These are phyloP conservation scores for Campylomormyrus tamandua DNA, from an alignment of 2,113 vertebrate species.

Conservation along the genomic window DNA sequence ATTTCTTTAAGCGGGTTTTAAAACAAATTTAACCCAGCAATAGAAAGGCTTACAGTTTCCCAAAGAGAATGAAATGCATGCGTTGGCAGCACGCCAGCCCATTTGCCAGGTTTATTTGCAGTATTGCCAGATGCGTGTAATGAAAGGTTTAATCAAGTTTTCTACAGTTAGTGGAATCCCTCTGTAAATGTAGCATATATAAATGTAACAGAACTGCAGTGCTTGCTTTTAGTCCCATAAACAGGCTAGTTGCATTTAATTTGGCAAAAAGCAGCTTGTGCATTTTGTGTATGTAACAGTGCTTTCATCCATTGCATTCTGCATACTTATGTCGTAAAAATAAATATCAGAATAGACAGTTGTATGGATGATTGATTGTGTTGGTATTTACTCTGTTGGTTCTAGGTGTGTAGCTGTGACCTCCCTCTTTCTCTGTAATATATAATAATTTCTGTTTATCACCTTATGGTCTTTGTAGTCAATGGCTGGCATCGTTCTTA, in stretches of 20 bases:
- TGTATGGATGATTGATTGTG: background rate
- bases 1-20: background rate
- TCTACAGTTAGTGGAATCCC: background rate
- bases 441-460: background rate
- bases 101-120: background rate
- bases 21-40: background rate
- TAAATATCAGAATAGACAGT: background rate
- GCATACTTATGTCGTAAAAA: background rate
- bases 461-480: background rate
- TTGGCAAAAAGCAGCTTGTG: background rate
- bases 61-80: background rate
- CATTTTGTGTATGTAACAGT: background rate
- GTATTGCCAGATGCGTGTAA: background rate
- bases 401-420: background rate
- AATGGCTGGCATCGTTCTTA: background rate
- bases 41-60: background rate
- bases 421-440: background rate
- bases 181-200: background rate
- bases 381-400: background rate
- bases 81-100: background rate
- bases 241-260: background rate
- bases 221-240: background rate
- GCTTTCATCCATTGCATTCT: background rate
- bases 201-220: background rate
- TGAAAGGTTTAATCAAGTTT: background rate